Evolutionary conservation across 30 jellyfish, hydroid and myxozoan species (phyloP), one percentile per base, ranked within the genome.

Genomic region (Hydra vulgaris): DNA sequence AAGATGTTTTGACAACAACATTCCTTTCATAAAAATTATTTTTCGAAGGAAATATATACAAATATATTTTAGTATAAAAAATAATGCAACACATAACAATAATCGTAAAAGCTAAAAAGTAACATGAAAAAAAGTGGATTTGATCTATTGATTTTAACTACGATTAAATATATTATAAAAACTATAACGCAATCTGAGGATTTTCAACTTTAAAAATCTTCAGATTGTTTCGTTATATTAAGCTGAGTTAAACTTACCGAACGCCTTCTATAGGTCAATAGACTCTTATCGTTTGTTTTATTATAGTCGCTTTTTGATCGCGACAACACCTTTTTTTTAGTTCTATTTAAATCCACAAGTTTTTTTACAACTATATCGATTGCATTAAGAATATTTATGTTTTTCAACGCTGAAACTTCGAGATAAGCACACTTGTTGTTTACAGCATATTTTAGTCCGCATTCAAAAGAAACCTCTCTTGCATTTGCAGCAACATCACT

Each of bases 391-490:
- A 80, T 20, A 54, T 80, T 66, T 18, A 22, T 74, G 72, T 66
- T 74, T 0, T n/a, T 16, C 70, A 27, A 25, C 70, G 87, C 87
- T 20, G 87, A 80, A 40, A 80, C 70, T 70, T 80, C 87, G 16
- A 80, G 24, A 72, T 80, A 80, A 3, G 87, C 68, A 16, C 74
- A 54, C 5, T 74, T 74, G 71, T 66, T 23, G 16, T 67, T 67
- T 54, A 80, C 85, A 15, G 87, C 87, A 67, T 72, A 66, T 66
- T 24, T 25, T 16, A 80, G 23, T 3, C 87, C 87, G 7, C 25
- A 61, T 18, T 80, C 87, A 66, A 80, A 80, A 22, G 84, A 27
- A 25, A 80, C 87, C 52, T 66, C 74, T 66, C 87, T 67, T 20
- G 27, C 25, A 16, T 69, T 26, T 17, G 16, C 66, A 25, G 53